Base-by-base conservation (phyloP, 2,888 invertebrate genomes). In the Tortrix viridana region DNA sequence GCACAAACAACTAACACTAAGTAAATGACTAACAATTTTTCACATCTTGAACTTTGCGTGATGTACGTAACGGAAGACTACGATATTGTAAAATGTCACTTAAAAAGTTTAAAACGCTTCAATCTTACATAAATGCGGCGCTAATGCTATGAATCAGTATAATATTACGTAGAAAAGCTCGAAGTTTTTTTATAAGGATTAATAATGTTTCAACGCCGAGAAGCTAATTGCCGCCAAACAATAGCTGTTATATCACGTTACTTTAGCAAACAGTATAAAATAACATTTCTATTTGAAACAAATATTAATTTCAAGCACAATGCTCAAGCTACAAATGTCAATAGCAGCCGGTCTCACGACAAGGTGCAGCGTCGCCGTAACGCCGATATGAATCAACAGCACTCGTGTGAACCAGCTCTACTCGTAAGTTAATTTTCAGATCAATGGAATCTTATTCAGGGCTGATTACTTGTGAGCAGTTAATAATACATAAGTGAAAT, bases 71-170 rank as follows among this genome's bases (percentile, higher is more conserved):
- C 62, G 49, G 62, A 62, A 46, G 56, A 62, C 56, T 41, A n/a
- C 18, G 18, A n/a, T 52, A 47, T 47, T 41, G 38, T 23, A 60
- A 20, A 32, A 19, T 49, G 23, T 32, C 22, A 16, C 32, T 22
- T 53, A 23, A n/a, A 54, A 52, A 38, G 22, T 43, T 43, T 26
- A 44, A 22, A 26, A 49, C 19, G 47, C 37, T 20, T 32, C 32
- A 41, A 48, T 32, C 48, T 48, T 55, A 47, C 26, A 38, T 54
- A 61, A 61, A 55, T 61, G 55, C 60, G 55, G 48, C 48, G 18
- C 7, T 49, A 18, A 7, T 9, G 26, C 23, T 23, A 7, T 22
- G 19, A n/a, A 16, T 18, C 6, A 52, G 7, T 52, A 20, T 7
- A 38, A 20, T 5, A 18, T 26, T 52, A 41, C 12, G 12, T 53